Base-by-base conservation (phyloP, 2,888 invertebrate species). In the Hedya salicella region DNA sequence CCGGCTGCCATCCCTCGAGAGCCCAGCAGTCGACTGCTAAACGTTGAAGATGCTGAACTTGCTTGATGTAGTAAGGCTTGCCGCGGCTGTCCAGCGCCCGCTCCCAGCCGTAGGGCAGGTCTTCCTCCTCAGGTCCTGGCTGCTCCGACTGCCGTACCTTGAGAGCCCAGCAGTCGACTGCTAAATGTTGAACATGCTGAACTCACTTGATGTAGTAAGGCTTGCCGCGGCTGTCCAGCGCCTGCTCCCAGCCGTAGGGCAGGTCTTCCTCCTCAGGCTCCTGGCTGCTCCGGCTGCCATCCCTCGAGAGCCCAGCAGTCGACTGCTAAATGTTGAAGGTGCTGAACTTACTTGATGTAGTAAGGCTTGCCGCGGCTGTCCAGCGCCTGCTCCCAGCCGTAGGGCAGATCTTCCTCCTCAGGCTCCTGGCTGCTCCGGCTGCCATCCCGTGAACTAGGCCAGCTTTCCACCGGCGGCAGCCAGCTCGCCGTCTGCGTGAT, bases 51-150 rank as follows among this genome's bases (percentile, higher is more conserved):
- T 25, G 6, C 3, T 25, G 25, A 4, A 25, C 25, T 25, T 6
- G 6, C 96, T 96, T 96, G 87, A 96, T 95, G 77, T 95, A 97
- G 84, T 97, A 97, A 61, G 95, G 93, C 77, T 95, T 95, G 72
- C 95, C 96, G 70, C 95, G 95, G 79, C 94, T 95, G 87, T 98
- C 98, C 70, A 96, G 88, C 21, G 97, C 98, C 80, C 96, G 94
- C 84, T 98, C 98, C 97, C 98, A 98, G 13, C 98, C 98, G 81
- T 96, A 98, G 0, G 98, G 97, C 66, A 98, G 92, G 53, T 95
- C 94, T 65, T 87, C 88, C 1, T 86, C 88, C 0, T 80, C 82
- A 1, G 78, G 93, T 72, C 73, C 44, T 75, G 73, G 54, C 76
- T 75, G 69, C 78, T 74, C 54, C 73, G 25, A 6, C n/a, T n/a